Percentiles rank a stretch among this genome's conserved stretches.
Conservation (phyloP, 2,113 vertebrate species). For the Larimichthys crocea region DNA sequence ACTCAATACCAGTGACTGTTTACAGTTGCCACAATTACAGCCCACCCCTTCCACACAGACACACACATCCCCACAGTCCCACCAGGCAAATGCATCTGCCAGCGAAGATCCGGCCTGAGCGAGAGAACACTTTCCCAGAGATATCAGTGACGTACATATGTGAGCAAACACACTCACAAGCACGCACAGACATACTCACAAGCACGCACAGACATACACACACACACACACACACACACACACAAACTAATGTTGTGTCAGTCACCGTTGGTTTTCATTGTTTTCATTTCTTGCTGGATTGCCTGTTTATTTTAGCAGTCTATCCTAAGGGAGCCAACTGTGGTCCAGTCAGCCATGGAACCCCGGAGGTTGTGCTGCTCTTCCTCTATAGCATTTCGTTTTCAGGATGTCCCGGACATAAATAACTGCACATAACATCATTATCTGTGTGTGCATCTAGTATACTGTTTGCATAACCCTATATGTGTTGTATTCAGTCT, state of each 20-base stretch:
- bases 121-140: slow-evolving; percentile 79
- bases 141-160: slow-evolving; percentile 77
- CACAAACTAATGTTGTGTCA: slow-evolving; percentile 40
- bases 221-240: slow-evolving; percentile 23
- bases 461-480: neutral
- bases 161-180: slow-evolving; percentile 46
- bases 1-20: slow-evolving; percentile 68
- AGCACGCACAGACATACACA: slow-evolving; percentile 13
- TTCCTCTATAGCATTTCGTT: slow-evolving; percentile 16
- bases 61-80: slow-evolving; percentile 63
- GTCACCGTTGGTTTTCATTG: slow-evolving; percentile 54
- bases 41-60: slow-evolving; percentile 43
- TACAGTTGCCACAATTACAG: slow-evolving; percentile 70
- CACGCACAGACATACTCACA: neutral
- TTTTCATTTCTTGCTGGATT: slow-evolving; percentile 47
- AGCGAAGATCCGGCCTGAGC: slow-evolving; percentile 67
- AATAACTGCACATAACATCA: slow-evolving; percentile 23
- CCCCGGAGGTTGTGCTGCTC: slow-evolving; percentile 10
- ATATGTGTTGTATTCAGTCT: neutral
- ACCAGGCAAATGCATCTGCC: slow-evolving; percentile 76
- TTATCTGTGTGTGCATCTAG: neutral
- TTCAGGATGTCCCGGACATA: neutral
- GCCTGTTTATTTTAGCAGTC: slow-evolving; percentile 61
- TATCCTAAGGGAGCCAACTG: slow-evolving; percentile 19
- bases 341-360: slow-evolving; percentile 30